phyloP scores from a whole-genome alignment of 2,888 invertebrate genomes.

The Lumbricus terrestris region DNA sequence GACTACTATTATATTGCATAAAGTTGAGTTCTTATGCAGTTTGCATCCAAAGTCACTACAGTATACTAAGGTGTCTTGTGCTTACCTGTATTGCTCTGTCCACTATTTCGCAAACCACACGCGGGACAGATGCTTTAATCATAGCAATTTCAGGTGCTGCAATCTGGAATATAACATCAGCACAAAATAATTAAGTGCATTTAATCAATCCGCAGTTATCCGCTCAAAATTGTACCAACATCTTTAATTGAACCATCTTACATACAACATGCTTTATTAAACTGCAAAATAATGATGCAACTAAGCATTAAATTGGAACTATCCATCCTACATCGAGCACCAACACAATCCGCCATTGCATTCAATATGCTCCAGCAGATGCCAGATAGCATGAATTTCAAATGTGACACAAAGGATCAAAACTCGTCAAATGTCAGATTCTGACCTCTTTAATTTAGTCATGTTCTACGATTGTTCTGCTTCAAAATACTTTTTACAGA shows the following conservation, averaged over 20 bases:
- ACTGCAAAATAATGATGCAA: neutral
- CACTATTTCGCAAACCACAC: slow-evolving; percentile 55
- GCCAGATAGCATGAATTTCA: neutral
- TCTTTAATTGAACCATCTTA: neutral
- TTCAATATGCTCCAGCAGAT: too few species aligned
- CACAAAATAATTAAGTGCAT: neutral
- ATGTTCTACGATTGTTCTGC: too few species aligned
- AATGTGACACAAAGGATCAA: too few species aligned
- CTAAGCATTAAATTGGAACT: neutral
- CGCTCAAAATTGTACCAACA: too few species aligned
- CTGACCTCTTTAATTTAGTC: too few species aligned
- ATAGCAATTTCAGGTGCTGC: slow-evolving; percentile 60
- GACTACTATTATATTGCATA: too few species aligned
- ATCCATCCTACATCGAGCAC: neutral
- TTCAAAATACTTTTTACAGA: too few species aligned
- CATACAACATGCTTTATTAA: neutral
- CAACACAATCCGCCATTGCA: neutral
- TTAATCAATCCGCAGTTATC: too few species aligned
- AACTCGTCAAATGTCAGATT: too few species aligned
- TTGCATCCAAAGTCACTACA: neutral
- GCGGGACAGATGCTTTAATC: slow-evolving; percentile 61
- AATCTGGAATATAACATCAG: slow-evolving; percentile 43
- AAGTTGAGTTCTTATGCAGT: neutral
- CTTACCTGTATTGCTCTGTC: slow-evolving; percentile 56
- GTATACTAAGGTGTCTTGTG: neutral